A percentile compares a stretch with the other conserved stretches of the same genome.
These are phyloP conservation scores for Ceratoteleas bidentatus DNA, from an alignment of 1,140 invertebrate genomes.

Conservation along the genomic window DNA sequence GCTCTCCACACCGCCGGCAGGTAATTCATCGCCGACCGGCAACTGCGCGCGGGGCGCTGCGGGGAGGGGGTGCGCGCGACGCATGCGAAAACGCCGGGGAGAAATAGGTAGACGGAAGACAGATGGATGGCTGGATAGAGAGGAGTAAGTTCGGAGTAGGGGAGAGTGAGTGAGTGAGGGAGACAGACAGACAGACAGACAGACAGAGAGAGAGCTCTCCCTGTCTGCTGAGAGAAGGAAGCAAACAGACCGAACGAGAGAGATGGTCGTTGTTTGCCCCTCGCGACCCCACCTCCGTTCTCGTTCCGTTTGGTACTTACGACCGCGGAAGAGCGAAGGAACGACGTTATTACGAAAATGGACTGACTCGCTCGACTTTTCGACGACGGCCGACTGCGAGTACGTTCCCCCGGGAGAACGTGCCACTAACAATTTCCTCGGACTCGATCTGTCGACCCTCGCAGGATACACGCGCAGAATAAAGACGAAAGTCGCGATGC, in stretches of 20 bases:
- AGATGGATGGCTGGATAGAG: slow-evolving; percentile 1
- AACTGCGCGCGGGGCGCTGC: slow-evolving; percentile 12
- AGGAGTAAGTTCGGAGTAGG: neutral
- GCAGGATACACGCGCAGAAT: neutral
- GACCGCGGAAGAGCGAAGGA: slow-evolving; percentile 49
- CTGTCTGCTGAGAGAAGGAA: too few relatives aligned
- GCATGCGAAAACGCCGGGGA: slow-evolving; percentile 40
- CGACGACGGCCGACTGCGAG: slow-evolving; percentile 35
- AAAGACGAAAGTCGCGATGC: too few relatives aligned
- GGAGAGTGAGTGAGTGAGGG: too few relatives aligned
- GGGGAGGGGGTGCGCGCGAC: slow-evolving; percentile 19
- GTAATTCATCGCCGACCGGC: slow-evolving; percentile 54
- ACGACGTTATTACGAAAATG: slow-evolving; percentile 63
- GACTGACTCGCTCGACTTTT: slow-evolving; percentile 59
- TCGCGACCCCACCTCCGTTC: neutral
- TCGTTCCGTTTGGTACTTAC: slow-evolving; percentile 25
- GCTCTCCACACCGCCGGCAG: slow-evolving; percentile 45
- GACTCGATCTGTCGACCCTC: slow-evolving; percentile 31
- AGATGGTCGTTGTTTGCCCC: slow-evolving; percentile 10
- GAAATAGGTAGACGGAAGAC: neutral
- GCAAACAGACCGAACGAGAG: too few relatives aligned
- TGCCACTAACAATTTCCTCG: slow-evolving; percentile 55
- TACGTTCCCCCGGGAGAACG: slow-evolving; percentile 4
- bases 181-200: slow-evolving; percentile 12
- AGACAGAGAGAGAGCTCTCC: slow-evolving; percentile 16